Evolutionary conservation across 2,113 vertebrate species (phyloP).

Genomic region (Thryonomys swinderianus): DNA sequence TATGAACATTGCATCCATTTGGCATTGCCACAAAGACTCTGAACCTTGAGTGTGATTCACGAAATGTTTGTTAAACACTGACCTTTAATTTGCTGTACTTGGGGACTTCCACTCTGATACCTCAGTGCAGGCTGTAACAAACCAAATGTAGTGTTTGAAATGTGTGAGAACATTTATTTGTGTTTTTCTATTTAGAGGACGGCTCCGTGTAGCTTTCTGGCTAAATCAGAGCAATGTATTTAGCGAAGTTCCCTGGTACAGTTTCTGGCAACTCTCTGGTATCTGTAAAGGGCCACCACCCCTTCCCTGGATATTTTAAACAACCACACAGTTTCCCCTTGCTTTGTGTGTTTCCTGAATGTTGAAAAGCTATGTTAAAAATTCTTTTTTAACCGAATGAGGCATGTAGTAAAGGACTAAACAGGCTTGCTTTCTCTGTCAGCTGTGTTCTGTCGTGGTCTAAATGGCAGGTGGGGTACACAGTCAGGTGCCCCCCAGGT

Average conservation of each 20-base stretch:
- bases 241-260: background rate
- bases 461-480: background rate
- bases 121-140: background rate
- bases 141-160: background rate
- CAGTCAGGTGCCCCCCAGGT: background rate
- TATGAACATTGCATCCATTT: background rate
- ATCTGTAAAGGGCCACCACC: background rate
- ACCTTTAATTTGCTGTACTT: background rate
- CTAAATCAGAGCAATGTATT: background rate
- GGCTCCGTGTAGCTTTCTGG: background rate
- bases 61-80: slow-evolving; percentile 2
- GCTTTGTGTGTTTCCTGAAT: background rate
- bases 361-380: background rate
- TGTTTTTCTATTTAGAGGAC: background rate
- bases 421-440: background rate
- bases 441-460: background rate
- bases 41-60: background rate
- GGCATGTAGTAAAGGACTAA: background rate
- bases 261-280: background rate
- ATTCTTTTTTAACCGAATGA: background rate
- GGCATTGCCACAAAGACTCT: background rate
- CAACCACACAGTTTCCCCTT: background rate
- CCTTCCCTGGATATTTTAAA: background rate
- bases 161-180: background rate
- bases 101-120: background rate